Percentiles rank a stretch among this genome's conserved stretches.
Conservation (phyloP, 2,888 invertebrate species). For the Andrena praecox region DNA sequence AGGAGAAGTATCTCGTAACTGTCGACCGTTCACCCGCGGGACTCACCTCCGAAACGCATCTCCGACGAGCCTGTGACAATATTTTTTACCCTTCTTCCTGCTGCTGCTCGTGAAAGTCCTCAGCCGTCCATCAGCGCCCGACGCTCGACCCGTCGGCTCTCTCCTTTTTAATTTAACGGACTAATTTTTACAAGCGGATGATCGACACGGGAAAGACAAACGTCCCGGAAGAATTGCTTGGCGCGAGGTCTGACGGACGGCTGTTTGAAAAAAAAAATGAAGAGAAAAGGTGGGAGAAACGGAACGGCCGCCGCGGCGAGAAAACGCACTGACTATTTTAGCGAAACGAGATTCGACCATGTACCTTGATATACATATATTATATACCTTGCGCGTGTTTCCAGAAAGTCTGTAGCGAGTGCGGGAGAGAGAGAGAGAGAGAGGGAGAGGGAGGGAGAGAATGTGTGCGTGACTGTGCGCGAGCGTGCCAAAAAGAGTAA, state of each 20-base stretch:
- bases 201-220: neutral
- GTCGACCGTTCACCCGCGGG: conserved; percentile 41
- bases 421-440: conserved; percentile 5
- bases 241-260: conserved; percentile 19
- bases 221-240: neutral
- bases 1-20: conserved; percentile 45
- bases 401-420: conserved; percentile 32
- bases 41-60: conserved; percentile 39
- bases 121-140: conserved; percentile 42
- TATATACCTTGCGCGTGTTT: conserved; percentile 59
- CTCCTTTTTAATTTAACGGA: neutral
- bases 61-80: conserved; percentile 60
- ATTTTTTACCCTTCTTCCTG: conserved; percentile 69
- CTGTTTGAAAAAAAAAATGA: neutral
- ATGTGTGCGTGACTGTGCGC: conserved; percentile 30
- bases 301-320: conserved; percentile 48
- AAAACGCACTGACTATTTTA: conserved; percentile 80
- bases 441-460: neutral
- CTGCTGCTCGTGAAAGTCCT: conserved; percentile 61
- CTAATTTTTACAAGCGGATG: neutral
- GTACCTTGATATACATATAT: conserved; percentile 72
- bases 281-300: conserved; percentile 24
- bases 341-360: conserved; percentile 75
- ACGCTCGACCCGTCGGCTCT: neutral
- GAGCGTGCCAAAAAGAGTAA: conserved; percentile 56